Base-by-base conservation (phyloP, 2,797 vertebrate genomes). In the Parauchenoglanis punctatus region DNA sequence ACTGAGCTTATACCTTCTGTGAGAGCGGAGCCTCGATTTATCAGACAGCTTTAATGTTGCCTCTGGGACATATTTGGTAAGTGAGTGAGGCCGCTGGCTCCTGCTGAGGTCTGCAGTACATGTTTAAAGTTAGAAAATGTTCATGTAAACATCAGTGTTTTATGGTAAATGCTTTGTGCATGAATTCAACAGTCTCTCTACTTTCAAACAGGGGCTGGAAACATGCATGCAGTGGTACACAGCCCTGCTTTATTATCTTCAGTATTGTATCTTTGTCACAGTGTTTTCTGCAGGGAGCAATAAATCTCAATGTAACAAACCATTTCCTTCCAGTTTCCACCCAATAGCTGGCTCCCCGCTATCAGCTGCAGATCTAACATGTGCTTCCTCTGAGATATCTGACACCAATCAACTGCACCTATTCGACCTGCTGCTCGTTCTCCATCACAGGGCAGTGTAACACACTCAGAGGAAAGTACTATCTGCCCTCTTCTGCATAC, bases 41-140 rank as follows among this genome's bases (percentile, higher is more conserved):
- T 72, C 81, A 73, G 78, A 76, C 58, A 40, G 56, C 35, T 7
- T 65, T 15, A 44, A 65, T 61, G 31, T 67, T 78, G 68, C 76
- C 77, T 85, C 68, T 88, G 75, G 67, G 77, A 85, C 87, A 88
- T 81, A 88, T 88, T 88, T 88, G 83, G 87, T 88, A 81, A 81
- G 46, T 18, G 40, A 65, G 49, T 0, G 25, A n/a, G 77, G 25
- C 11, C 17, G 44, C 76, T 18, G 72, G 23, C 61, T 83, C 46
- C 84, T 49, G 83, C 56, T 88, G 65, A n/a, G 83, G 72, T 23
- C 87, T 75, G 83, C 25, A 44, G 54, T 72, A 61, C 20, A 75
- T 88, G 87, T 88, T 87, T 88, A 88, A 88, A 65, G 56, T 63
- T 59, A 63, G 56, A 81, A 73, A 73, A 88, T 72, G 52, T 65